Base-by-base conservation (phyloP, 2,888 invertebrate genomes). In the Mythimna lalbum region DNA sequence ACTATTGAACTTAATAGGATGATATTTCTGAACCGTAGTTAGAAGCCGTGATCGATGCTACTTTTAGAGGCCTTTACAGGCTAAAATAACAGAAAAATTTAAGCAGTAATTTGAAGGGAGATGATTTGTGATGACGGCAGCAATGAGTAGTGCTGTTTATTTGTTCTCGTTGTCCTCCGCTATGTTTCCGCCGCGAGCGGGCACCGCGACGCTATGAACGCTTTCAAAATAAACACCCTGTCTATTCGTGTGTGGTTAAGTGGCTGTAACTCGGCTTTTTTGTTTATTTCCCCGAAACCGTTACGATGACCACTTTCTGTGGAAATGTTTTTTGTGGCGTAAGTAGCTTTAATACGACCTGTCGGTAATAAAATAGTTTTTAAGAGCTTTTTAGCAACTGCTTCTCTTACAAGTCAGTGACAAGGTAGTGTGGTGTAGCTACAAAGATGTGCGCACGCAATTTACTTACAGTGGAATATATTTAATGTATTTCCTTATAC, bases 171-270 rank as follows among this genome's bases (percentile, higher is more conserved):
- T 80, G 72, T 75, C 70, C 63, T 80, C 73, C 73, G 50, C 72
- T 76, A 75, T 60, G 49, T 69, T 60, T 59, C 63, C 64, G 73
- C 75, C 66, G 43, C 61, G 60, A 50, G 69, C 80, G 71, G 39
- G 76, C 83, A 78, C 65, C 76, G 69, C 82, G 77, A 84, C 84
- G 87, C 78, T 87, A 85, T 73, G 82, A 89, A 86, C 85, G 86
- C 70, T 91, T 84, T 87, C 64, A 87, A 92, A 93, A 93, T 87
- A 94, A 93, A 93, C 93, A 93, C 71, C 86, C 87, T 86, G 88
- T 90, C 89, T 90, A 90, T 91, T 91, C 89, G 80, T 84, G 90
- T 90, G 87, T 82, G 85, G 86, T 89, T 89, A 89, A 90, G 89
- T 88, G 90, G 88, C 82, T 85, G 87, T 93, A 88, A 90, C 89